Percentiles rank a stretch among this genome's conserved stretches.
Conservation (phyloP, 2,797 vertebrate species). For the Darevskia mixta region DNA sequence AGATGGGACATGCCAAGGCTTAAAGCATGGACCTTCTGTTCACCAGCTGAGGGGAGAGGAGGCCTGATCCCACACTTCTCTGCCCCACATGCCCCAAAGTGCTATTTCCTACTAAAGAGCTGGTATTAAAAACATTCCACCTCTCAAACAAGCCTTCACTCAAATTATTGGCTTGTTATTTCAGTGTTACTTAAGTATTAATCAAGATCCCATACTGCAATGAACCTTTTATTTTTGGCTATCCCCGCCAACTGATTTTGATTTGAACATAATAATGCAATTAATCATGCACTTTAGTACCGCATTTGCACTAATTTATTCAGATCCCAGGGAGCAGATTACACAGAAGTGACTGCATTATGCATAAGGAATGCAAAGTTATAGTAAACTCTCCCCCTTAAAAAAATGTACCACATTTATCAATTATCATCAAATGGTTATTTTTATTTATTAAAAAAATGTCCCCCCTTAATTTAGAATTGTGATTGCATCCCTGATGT, state of each 20-base stretch:
- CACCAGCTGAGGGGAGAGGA: too few relatives aligned
- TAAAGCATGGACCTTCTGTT: too few relatives aligned
- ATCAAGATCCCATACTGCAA: constrained; percentile 59
- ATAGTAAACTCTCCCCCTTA: constrained; percentile 19
- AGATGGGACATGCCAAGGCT: too few relatives aligned
- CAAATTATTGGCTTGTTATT: not conserved
- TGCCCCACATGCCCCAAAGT: too few relatives aligned
- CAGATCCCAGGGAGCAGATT: constrained; percentile 59
- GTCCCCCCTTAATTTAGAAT: not conserved
- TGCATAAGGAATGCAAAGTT: constrained; percentile 62
- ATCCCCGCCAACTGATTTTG: constrained; percentile 55
- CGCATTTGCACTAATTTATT: constrained; percentile 65
- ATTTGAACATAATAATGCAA: constrained; percentile 62
- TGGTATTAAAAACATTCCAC: not conserved
- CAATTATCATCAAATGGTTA: constrained; percentile 46
- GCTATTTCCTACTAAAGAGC: not conserved
- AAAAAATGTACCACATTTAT: not conserved
- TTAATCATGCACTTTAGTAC: constrained; percentile 64
- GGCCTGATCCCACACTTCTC: too few relatives aligned
- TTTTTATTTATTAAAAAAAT: not conserved
- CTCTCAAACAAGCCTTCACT: not conserved
- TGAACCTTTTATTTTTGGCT: constrained; percentile 59
- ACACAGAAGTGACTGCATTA: constrained; percentile 58
- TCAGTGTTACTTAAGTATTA: constrained; percentile 48
- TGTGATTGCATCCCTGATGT: not conserved